A percentile compares a stretch with the other conserved stretches of the same genome.
Conservation (phyloP, 35 echinoderm and acorn worm species). For the Apostichopus parvimensis region DNA sequence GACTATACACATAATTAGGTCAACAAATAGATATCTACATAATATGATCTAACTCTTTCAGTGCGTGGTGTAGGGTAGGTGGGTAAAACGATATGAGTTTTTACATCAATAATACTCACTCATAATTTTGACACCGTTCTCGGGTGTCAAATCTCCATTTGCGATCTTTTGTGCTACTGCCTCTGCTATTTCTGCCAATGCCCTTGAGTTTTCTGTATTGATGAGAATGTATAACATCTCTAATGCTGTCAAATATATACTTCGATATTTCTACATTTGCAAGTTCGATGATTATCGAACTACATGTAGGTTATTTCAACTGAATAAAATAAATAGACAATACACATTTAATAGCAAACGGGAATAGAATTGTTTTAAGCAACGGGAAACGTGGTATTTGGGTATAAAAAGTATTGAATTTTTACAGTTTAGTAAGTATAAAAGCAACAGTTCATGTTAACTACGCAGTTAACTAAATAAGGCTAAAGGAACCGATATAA, state of each 20-base stretch:
- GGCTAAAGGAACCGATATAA: background rate
- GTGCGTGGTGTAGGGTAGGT: too few relatives aligned
- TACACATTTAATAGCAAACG: too few relatives aligned
- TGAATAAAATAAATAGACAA: too few relatives aligned
- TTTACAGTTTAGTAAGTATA: too few relatives aligned
- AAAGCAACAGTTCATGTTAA: background rate
- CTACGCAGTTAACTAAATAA: background rate
- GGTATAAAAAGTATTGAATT: too few relatives aligned
- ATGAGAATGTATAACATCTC: background rate
- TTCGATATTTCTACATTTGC: background rate
- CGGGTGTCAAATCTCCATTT: slow-evolving; percentile 32
- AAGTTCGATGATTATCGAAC: background rate
- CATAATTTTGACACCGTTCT: slow-evolving; percentile 54
- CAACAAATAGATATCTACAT: background rate
- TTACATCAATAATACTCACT: slow-evolving; percentile 6
- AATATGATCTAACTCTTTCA: background rate
- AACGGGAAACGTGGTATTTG: too few relatives aligned
- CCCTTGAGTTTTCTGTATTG: slow-evolving; percentile 43
- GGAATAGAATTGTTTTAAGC: too few relatives aligned
- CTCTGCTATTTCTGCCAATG: slow-evolving; percentile 56
- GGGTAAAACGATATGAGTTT: too few relatives aligned
- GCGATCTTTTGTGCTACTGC: slow-evolving; percentile 40
- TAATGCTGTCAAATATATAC: background rate
- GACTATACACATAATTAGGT: background rate
- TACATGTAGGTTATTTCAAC: too few relatives aligned